These are phyloP conservation scores for Eupithecia dodoneata DNA, from an alignment of 2,888 invertebrate species.

Conservation along the genomic window DNA sequence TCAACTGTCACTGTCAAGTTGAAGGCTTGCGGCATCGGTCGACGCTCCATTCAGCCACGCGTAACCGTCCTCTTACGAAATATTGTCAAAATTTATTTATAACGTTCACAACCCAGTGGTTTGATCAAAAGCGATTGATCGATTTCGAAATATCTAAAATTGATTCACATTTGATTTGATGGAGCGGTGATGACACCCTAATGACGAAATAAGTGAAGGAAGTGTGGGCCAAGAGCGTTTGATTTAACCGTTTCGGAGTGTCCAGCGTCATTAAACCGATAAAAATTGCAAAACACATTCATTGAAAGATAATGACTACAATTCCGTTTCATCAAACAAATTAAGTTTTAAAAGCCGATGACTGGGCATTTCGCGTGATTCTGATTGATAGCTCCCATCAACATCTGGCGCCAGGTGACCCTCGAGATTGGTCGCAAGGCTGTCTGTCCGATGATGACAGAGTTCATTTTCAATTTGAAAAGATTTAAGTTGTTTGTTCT, in stretches of 20 bases:
- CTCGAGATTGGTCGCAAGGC: slow-evolving; percentile 40
- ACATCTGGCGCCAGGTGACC: slow-evolving; percentile 44
- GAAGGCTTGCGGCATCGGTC: slow-evolving; percentile 42
- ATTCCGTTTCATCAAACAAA: slow-evolving; percentile 40
- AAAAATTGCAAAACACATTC: slow-evolving; percentile 31
- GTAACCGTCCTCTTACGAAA: slow-evolving; percentile 42
- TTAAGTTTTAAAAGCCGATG: slow-evolving; percentile 41
- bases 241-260: slow-evolving; percentile 18
- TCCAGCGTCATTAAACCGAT: slow-evolving; percentile 31
- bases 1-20: slow-evolving; percentile 44
- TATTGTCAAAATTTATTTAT: slow-evolving; percentile 40
- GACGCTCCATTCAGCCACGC: slow-evolving; percentile 39
- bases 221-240: slow-evolving; percentile 30
- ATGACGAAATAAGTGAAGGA: slow-evolving; percentile 34
- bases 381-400: slow-evolving; percentile 42
- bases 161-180: slow-evolving; percentile 35
- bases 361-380: slow-evolving; percentile 38
- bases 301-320: slow-evolving; percentile 40
- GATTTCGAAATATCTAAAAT: slow-evolving; percentile 36
- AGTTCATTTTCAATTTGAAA: slow-evolving; percentile 28
- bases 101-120: slow-evolving; percentile 22
- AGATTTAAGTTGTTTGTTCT: slow-evolving; percentile 20
- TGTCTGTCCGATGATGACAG: slow-evolving; percentile 42
- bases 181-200: slow-evolving; percentile 27
- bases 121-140: slow-evolving; percentile 27